Conservation (phyloP, 2,888 invertebrate species). For the Lasioglossum zephyrum region DNA sequence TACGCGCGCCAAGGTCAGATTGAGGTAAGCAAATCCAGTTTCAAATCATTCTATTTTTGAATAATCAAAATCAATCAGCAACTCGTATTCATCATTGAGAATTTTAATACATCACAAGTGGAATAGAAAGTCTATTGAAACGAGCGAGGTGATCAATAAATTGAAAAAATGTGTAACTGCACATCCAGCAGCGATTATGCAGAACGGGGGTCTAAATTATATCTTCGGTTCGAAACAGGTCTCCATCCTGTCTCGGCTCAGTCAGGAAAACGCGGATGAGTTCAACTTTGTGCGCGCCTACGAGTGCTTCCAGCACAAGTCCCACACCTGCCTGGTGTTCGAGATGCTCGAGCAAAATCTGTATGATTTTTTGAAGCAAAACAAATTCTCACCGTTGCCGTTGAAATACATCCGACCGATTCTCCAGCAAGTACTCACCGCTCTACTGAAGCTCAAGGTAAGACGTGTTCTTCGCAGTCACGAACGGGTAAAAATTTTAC, state of each 20-base stretch:
- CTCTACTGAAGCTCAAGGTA: constrained; percentile 95
- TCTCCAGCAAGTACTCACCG: constrained; percentile 97
- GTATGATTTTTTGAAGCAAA: constrained; percentile 99
- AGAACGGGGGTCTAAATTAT: background rate
- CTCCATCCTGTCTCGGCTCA: constrained; percentile 95
- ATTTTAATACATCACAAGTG: background rate
- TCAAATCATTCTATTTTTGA: background rate
- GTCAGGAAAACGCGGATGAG: constrained; percentile 99
- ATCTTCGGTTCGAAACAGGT: constrained; percentile 85
- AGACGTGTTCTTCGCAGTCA: constrained; percentile 1
- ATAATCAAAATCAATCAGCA: background rate
- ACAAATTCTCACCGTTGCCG: constrained; percentile 99
- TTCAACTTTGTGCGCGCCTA: constrained; percentile 99
- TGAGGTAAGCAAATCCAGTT: constrained; percentile 89
- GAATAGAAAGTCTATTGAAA: background rate
- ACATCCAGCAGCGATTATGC: background rate
- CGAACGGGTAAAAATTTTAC: background rate
- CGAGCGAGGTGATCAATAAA: background rate
- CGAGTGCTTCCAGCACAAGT: constrained; percentile 99
- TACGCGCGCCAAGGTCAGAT: constrained; percentile 99
- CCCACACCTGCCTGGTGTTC: constrained; percentile 99
- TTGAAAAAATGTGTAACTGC: background rate
- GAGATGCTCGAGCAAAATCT: constrained; percentile 99
- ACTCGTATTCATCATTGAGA: background rate
- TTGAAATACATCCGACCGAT: constrained; percentile 99